Evolutionary conservation across 2,113 vertebrate species (phyloP), one percentile per base, ranked within the genome.

Genomic region (Tenebrosternarchus preto): DNA sequence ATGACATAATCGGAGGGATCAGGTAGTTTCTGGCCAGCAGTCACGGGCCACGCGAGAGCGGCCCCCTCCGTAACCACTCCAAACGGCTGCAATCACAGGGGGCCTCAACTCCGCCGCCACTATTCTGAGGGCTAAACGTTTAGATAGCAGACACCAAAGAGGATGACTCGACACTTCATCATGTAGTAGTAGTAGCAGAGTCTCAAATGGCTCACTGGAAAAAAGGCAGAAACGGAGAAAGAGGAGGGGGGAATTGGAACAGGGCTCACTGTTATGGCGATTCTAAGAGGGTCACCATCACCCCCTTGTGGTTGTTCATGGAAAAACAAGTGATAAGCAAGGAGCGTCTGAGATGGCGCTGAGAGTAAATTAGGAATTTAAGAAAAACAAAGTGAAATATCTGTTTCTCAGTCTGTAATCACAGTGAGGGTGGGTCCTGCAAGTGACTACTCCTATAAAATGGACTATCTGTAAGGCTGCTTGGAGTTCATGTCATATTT

Each of bases 1-100:
- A 88, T 83, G 85, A 86, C 78, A 85, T 89, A 82, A 88, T 91
- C 82, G 68, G 66, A 80, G 84, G 71, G 75, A 82, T 76, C 56
- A 24, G 50, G 83, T 85, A 74, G 69, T 77, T 5, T 39, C 73
- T 83, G 22, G 57, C 43, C 63, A 59, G 46, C 20, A 66, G 76
- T 67, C 60, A 81, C 31, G 73, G 73, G 67, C 74, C 60, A 55
- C 76, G 63, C 59, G 57, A 63, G 63, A 86, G 59, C 1, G 77
- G 87, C 69, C 79, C 53, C 36, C 71, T 50, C 56, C 29, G 76
- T 77, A 82, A 77, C 82, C 71, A 69, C 27, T 71, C 33, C 78
- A 78, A 75, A 77, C 69, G 73, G n/a, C n/a, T n/a, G n/a, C n/a
- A n/a, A n/a, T n/a, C n/a, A n/a, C n/a, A n/a, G n/a, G n/a, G n/a